Percentiles rank a stretch among this genome's conserved stretches.
These are phyloP conservation scores for Papilio xuthus DNA, from an alignment of 1,140 invertebrate species.

Conservation along the genomic window DNA sequence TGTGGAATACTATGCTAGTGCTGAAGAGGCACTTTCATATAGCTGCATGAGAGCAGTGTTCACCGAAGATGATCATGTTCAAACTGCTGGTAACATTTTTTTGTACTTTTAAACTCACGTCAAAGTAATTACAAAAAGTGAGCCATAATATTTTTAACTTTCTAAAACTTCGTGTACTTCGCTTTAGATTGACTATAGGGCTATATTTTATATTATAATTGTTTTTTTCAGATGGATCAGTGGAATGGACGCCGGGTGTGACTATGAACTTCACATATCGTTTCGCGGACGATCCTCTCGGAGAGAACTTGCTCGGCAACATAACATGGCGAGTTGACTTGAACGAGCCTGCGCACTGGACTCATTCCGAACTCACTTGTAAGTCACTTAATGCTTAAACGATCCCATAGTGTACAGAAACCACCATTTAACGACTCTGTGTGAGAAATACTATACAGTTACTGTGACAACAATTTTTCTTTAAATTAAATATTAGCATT, in stretches of 20 bases:
- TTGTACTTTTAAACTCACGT: not conserved
- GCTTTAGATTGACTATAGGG: too few relatives aligned
- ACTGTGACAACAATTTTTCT: too few relatives aligned
- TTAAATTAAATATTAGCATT: too few relatives aligned
- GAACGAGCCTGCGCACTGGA: conserved; percentile 89
- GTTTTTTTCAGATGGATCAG: conserved; percentile 65
- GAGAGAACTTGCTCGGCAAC: conserved; percentile 89
- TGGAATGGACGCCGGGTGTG: conserved; percentile 80
- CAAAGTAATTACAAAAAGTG: not conserved
- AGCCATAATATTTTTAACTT: not conserved
- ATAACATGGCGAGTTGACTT: conserved; percentile 92
- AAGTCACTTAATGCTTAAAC: conserved; percentile 59
- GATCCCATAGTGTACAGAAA: not conserved
- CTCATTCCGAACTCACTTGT: conserved; percentile 92
- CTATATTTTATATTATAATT: not conserved
- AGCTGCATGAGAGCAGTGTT: conserved; percentile 92
- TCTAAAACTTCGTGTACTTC: too few relatives aligned
- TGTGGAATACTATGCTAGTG: conserved; percentile 93
- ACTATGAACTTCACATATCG: conserved; percentile 94
- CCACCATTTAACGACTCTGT: not conserved
- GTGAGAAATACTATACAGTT: too few relatives aligned
- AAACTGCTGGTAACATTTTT: conserved; percentile 56
- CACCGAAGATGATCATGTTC: conserved; percentile 79
- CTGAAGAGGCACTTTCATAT: conserved; percentile 90
- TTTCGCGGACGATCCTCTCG: conserved; percentile 90